Percentiles rank a stretch among this genome's conserved stretches.
Evolutionary conservation across 92 coral and sea anemone genomes (phyloP).

Genomic region (Parazoanthus swiftii): DNA sequence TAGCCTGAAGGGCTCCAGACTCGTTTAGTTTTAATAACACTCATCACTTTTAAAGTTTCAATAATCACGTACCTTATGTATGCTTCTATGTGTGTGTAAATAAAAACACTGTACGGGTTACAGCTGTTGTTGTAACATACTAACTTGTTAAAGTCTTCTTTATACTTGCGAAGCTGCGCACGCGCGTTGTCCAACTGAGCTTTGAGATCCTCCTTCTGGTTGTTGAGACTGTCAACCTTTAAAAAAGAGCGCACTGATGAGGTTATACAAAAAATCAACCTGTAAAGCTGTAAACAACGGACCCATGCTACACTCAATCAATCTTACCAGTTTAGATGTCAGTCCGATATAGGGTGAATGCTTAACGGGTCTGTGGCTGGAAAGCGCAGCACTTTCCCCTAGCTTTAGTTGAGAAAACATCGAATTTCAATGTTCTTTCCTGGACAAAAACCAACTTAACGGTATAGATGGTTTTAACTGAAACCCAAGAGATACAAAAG

Average conservation of each 20-base stretch:
- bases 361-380: conserved; percentile 4
- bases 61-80: too few relatives aligned
- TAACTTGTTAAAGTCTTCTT: conserved; percentile 43
- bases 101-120: too few relatives aligned
- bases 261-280: not conserved
- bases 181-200: conserved; percentile 58
- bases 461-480: too few relatives aligned
- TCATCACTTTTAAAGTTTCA: too few relatives aligned
- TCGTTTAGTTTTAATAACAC: too few relatives aligned
- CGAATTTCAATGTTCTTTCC: too few relatives aligned
- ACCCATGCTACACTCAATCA: too few relatives aligned
- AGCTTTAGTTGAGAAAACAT: not conserved
- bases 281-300: too few relatives aligned
- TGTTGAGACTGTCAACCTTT: conserved; percentile 55
- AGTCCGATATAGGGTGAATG: conserved; percentile 10
- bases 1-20: too few relatives aligned
- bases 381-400: not conserved
- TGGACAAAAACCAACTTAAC: too few relatives aligned
- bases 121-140: not conserved
- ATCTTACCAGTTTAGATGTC: conserved; percentile 10
- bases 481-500: too few relatives aligned
- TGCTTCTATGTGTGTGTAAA: too few relatives aligned
- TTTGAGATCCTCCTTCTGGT: conserved; percentile 59
- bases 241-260: not conserved
- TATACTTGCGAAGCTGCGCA: conserved; percentile 54